Evolutionary conservation across 2,113 vertebrate genomes (phyloP).

Genomic region (Carassius carassius): DNA sequence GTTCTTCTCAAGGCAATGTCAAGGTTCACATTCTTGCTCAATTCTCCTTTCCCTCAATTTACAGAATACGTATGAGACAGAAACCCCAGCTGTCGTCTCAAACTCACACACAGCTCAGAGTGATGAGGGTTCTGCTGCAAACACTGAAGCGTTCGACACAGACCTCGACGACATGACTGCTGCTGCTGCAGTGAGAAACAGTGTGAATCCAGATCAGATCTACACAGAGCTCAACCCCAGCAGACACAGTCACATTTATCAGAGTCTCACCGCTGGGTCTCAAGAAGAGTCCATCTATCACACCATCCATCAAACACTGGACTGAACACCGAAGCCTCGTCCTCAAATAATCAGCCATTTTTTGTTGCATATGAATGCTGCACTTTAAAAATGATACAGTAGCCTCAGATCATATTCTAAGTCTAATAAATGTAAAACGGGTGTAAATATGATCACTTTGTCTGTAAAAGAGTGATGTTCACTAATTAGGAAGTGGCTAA

Average conservation of each 20-base stretch:
- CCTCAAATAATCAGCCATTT: background rate
- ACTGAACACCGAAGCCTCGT: background rate
- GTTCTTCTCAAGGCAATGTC: background rate
- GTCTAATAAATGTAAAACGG: background rate
- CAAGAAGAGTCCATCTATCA: background rate
- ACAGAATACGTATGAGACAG: constrained; percentile 14
- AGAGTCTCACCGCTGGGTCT: background rate
- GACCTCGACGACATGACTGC: no score
- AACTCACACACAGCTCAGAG: background rate
- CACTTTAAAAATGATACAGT: background rate
- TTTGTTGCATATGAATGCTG: no score
- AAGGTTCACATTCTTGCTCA: background rate
- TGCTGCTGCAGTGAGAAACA: background rate
- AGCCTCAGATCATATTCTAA: background rate
- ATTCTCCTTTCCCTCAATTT: background rate
- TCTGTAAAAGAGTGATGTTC: background rate
- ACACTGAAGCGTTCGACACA: background rate
- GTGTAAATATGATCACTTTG: background rate
- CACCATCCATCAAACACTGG: accelerated
- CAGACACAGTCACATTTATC: no score
- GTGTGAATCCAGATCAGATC: no score
- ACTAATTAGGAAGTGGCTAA: background rate
- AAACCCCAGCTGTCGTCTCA: background rate
- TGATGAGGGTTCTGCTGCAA: background rate
- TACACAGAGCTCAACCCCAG: no score